A percentile compares a stretch with the other conserved stretches of the same genome.
Evolutionary conservation across 1,140 invertebrate genomes (phyloP).

Genomic region (Teleogryllus occipitalis): DNA sequence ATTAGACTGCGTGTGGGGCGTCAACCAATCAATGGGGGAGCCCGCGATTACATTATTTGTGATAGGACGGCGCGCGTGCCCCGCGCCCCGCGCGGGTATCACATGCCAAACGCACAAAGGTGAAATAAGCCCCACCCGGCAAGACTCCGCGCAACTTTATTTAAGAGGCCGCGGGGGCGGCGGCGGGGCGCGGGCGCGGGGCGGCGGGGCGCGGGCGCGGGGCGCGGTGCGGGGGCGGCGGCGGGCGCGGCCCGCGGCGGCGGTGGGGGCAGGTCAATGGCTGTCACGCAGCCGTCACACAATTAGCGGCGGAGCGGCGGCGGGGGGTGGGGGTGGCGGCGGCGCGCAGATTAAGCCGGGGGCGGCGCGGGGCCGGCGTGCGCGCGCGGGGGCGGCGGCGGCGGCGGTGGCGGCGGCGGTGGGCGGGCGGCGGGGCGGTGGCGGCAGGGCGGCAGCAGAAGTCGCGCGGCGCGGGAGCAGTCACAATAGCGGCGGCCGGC

Average conservation of each 20-base stretch:
- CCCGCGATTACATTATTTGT: constrained; percentile 19
- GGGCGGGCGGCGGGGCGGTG: background rate
- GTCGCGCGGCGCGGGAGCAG: background rate
- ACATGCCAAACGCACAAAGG: constrained; percentile 13
- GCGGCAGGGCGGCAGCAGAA: background rate
- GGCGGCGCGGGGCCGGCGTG: background rate
- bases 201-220: background rate
- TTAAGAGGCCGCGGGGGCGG: background rate
- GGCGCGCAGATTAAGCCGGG: background rate
- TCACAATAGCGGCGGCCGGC: background rate
- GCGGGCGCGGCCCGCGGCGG: background rate
- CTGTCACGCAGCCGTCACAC: constrained; percentile 8
- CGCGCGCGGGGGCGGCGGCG: background rate
- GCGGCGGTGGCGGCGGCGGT: background rate
- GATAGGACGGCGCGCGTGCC: constrained; percentile 13
- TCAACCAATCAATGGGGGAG: constrained; percentile 22
- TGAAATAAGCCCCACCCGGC: constrained; percentile 10
- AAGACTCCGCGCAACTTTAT: background rate
- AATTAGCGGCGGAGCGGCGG: background rate
- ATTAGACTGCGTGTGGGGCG: constrained; percentile 13
- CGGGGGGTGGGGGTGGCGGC: background rate
- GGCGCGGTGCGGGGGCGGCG: background rate
- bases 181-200: background rate
- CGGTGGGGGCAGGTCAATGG: constrained; percentile 14
- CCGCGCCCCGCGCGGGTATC: background rate